These are phyloP conservation scores for Philopotamus ludificatus DNA, from an alignment of 1,140 invertebrate genomes.

Conservation along the genomic window DNA sequence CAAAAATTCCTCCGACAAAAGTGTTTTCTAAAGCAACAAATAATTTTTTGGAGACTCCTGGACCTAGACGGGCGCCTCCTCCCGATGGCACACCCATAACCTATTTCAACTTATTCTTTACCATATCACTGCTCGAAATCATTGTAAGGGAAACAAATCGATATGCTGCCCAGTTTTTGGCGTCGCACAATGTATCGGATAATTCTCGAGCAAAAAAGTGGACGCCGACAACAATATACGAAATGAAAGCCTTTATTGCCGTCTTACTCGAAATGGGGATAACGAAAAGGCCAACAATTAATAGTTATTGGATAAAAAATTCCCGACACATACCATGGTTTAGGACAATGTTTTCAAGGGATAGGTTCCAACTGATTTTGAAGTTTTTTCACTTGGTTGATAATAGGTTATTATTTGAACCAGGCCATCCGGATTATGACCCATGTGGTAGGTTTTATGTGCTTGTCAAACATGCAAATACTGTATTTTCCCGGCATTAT, in stretches of 20 bases:
- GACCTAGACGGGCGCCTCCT: slow-evolving; percentile 32
- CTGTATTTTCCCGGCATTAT: slow-evolving; percentile 41
- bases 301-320: slow-evolving; percentile 41
- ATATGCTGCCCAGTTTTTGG: slow-evolving; percentile 15
- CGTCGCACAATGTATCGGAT: slow-evolving; percentile 17
- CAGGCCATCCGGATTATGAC: slow-evolving; percentile 39
- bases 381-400: slow-evolving; percentile 39
- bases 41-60: slow-evolving; percentile 14
- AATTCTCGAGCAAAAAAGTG: slow-evolving; percentile 9
- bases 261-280: slow-evolving; percentile 43
- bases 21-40: background rate
- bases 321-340: slow-evolving; percentile 44
- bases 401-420: slow-evolving; percentile 33
- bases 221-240: slow-evolving; percentile 24
- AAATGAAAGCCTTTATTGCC: slow-evolving; percentile 42
- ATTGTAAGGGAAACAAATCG: slow-evolving; percentile 35
- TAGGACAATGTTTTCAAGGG: slow-evolving; percentile 42
- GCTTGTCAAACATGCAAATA: slow-evolving; percentile 43
- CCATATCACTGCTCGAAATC: slow-evolving; percentile 16
- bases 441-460: slow-evolving; percentile 42
- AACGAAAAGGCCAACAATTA: slow-evolving; percentile 38
- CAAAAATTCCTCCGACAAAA: too few relatives aligned
- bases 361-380: slow-evolving; percentile 43
- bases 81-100: slow-evolving; percentile 23
- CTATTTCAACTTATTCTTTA: slow-evolving; percentile 38